phyloP scores from a whole-genome alignment of 2,797 vertebrate species.

The Eulemur albifrons region DNA sequence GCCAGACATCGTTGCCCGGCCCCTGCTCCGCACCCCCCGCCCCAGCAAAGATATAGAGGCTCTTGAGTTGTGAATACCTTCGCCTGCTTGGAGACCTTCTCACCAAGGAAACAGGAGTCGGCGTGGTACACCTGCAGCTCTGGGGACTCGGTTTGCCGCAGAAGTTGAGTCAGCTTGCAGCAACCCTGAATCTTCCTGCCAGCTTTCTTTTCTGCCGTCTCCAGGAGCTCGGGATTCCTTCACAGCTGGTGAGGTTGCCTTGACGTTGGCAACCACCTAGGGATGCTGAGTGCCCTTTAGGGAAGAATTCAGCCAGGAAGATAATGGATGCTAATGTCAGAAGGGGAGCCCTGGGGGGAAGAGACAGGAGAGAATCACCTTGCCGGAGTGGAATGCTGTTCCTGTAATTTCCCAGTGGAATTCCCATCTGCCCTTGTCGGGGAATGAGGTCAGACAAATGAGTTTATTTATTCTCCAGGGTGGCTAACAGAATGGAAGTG shows the following conservation, averaged over 20 bases:
- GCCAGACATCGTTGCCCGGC: not conserved
- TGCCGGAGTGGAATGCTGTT: not conserved
- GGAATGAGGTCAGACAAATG: constrained; percentile 56
- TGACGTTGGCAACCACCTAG: not conserved
- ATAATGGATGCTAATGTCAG: constrained; percentile 47
- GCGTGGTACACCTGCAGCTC: fast-evolving
- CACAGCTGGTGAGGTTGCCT: not conserved
- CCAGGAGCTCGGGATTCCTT: not conserved
- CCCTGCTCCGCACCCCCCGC: not conserved
- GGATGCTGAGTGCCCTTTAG: not conserved
- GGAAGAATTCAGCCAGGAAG: constrained; percentile 49
- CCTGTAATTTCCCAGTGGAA: constrained; percentile 53
- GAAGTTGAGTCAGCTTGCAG: not conserved
- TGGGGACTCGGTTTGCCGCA: not conserved
- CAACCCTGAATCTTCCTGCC: fast-evolving
- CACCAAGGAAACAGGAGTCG: not conserved
- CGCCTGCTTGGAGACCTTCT: not conserved
- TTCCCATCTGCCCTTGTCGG: not conserved
- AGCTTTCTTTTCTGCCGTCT: not conserved
- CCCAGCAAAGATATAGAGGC: not conserved
- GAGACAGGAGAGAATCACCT: constrained; percentile 9
- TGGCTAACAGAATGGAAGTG: not conserved
- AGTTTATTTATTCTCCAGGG: constrained; percentile 63
- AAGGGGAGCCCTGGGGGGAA: not conserved
- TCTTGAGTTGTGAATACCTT: fast-evolving